Percentiles rank a stretch among this genome's conserved stretches.
Evolutionary conservation across 2,113 vertebrate species (phyloP).

Genomic region (Tympanuchus pallidicinctus): DNA sequence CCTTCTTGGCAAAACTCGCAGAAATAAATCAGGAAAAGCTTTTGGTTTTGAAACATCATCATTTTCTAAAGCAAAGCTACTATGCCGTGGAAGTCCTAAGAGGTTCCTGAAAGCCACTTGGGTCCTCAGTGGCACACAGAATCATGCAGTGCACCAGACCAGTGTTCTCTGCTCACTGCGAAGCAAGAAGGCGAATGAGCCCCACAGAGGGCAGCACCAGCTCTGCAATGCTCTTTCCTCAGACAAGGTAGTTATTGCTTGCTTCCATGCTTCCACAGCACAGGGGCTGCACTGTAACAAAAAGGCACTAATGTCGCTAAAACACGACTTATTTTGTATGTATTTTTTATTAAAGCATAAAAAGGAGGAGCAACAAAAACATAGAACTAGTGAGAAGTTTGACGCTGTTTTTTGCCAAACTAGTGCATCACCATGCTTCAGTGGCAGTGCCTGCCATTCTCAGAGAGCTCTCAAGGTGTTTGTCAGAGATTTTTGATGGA

Average conservation of each 20-base stretch:
- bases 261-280: not conserved
- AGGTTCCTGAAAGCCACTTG: not conserved
- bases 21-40: not conserved
- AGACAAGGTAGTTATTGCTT: not conserved
- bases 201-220: not conserved
- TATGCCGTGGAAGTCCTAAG: not conserved
- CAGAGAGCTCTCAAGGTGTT: no score
- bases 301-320: not conserved
- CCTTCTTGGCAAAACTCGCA: not conserved
- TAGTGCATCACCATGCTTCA: no score
- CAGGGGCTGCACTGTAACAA: accelerated
- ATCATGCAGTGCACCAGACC: not conserved
- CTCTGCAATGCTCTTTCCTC: not conserved
- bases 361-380: no score
- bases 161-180: not conserved
- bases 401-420: no score
- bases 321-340: not conserved
- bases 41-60: not conserved
- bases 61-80: not conserved
- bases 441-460: no score
- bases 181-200: not conserved
- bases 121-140: not conserved
- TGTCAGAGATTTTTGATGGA: no score
- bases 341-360: no score
- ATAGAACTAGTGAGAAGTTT: no score